Evolutionary conservation across 2,888 invertebrate genomes (phyloP), one percentile per base, ranked within the genome.

Genomic region (Matsumyia berberina): DNA sequence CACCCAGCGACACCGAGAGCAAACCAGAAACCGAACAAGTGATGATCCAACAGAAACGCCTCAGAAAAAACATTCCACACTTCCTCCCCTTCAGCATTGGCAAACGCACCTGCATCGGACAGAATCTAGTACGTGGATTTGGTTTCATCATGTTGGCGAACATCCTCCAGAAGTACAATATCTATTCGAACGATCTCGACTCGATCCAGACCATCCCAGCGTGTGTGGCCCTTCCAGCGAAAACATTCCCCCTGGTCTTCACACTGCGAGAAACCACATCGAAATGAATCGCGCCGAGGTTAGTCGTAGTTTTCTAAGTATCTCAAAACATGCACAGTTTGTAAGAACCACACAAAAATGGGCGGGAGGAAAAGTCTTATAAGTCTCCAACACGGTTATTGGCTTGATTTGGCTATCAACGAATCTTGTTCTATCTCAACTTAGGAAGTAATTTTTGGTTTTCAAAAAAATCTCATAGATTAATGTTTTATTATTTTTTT

Each of bases 81-180:
- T 97, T 97, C 89, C 92, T 97, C 9, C 97, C 97, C 0, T 97
- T 97, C 91, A 96, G 96, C 89, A 96, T 96, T 49, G 97, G 97
- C 6, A 96, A 95, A 89, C 92, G 97, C n/a, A 96, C 96, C 0
- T 97, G 97, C 89, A 95, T 97, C 76, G 97, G 97, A 0, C 96
- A 96, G 88, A 95, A 95, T 42, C 91, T 97, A 55, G 95, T 97
- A 0, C 95, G 95, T 12, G 95, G 95, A 1, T 96, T 95, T 92
- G 94, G 95, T 57, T 96, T 96, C 88, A 94, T 96, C 0, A 93
- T 96, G 90, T 92, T 96, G 49, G 94, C 96, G 0, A 95, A 95
- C 39, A 92, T 97, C 0, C 91, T 96, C 74, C 95, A 95, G 87
- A 93, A 94, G 76, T 97, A 94, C 89, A 94, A 96, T 86, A 91